A percentile compares a stretch with the other conserved stretches of the same genome.
Conservation (phyloP, 2,113 vertebrate genomes). For the Bettongia penicillata region DNA sequence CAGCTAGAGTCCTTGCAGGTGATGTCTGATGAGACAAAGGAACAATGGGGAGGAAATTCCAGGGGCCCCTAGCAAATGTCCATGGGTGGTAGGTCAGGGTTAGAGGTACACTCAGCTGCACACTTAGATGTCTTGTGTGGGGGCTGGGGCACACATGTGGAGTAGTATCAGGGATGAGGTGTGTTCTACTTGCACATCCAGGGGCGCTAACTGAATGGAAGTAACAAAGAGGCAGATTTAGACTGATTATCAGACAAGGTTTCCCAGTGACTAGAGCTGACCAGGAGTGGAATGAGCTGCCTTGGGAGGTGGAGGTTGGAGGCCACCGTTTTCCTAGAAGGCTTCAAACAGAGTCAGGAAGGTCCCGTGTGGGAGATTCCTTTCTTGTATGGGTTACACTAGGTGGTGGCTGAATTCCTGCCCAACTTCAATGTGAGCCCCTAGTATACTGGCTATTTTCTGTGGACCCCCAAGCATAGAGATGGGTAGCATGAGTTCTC, state of each 20-base stretch:
- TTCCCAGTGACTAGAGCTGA: too few species aligned
- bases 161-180: too few species aligned
- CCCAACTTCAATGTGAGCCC: neutral
- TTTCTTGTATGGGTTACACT: neutral
- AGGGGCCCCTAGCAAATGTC: neutral
- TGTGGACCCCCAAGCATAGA: neutral
- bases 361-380: neutral
- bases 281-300: too few species aligned
- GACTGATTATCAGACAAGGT: too few species aligned
- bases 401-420: neutral
- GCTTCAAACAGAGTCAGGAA: too few species aligned
- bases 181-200: too few species aligned
- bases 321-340: too few species aligned
- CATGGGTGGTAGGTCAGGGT: neutral
- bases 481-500: too few species aligned
- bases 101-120: neutral
- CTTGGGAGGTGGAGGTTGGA: too few species aligned
- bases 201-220: too few species aligned
- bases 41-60: neutral
- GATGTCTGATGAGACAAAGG: conserved; percentile 81
- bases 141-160: neutral
- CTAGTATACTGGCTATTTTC: neutral
- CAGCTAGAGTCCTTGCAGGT: conserved; percentile 86
- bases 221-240: too few species aligned
- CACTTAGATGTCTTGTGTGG: neutral